phyloP scores from a whole-genome alignment of 2,113 vertebrate genomes.

The Megalops atlanticus region DNA sequence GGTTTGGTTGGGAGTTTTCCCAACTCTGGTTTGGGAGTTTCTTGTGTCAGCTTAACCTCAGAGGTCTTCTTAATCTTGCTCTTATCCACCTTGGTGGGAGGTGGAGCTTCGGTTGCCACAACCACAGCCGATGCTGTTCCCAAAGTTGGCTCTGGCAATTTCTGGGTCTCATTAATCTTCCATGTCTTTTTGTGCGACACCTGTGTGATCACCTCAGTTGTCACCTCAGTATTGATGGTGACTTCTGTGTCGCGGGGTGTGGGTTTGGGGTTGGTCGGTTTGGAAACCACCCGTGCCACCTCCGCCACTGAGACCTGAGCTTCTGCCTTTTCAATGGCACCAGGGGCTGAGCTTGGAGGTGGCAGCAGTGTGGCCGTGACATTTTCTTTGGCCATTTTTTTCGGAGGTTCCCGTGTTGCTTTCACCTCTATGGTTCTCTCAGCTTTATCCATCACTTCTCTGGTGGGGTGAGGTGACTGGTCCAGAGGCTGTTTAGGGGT shows the following conservation, averaged over 20 bases:
- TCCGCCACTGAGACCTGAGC: neutral
- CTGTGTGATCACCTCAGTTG: conserved; percentile 23
- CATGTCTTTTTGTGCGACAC: conserved; percentile 26
- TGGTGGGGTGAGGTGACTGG: conserved; percentile 23
- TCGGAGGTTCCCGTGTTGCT: neutral
- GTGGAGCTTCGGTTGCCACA: conserved; percentile 9
- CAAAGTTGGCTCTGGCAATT: conserved; percentile 7
- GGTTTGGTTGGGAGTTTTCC: conserved; percentile 28
- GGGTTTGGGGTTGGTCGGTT: neutral
- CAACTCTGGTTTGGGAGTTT: conserved; percentile 21
- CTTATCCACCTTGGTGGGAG: neutral
- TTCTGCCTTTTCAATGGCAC: neutral
- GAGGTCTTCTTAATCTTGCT: conserved; percentile 20
- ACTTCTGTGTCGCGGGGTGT: conserved; percentile 43
- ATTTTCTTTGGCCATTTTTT: neutral
- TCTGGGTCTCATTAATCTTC: conserved; percentile 18
- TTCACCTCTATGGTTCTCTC: neutral
- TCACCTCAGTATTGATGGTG: conserved; percentile 22
- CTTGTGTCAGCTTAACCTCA: conserved; percentile 23
- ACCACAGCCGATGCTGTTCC: conserved; percentile 16
- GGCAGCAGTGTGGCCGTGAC: neutral
- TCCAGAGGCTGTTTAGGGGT: conserved; percentile 19
- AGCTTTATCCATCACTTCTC: neutral
- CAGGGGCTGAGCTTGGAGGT: neutral
- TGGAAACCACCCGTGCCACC: neutral